These are phyloP conservation scores for Alcedo atthis DNA, from an alignment of 2,797 vertebrate species.

Conservation along the genomic window DNA sequence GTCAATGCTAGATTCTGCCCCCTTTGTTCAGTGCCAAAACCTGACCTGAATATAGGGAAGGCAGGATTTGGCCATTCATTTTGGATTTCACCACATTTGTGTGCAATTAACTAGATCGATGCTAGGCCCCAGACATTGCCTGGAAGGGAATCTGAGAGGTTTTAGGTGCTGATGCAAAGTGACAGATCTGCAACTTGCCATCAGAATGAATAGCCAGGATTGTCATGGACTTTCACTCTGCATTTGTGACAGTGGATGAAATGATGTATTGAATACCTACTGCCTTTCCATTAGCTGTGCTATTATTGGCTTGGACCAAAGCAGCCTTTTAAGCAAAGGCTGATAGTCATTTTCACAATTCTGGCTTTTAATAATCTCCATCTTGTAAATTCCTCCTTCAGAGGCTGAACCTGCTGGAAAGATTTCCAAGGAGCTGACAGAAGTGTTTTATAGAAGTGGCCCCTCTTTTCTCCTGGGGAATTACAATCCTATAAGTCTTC, in stretches of 20 bases:
- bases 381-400: conserved; percentile 44
- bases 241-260: not conserved
- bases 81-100: not conserved
- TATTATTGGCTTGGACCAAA: conserved; percentile 6
- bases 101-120: not conserved
- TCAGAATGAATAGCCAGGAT: not conserved
- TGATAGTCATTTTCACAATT: conserved; percentile 6
- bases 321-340: conserved; percentile 2
- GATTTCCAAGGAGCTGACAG: conserved; percentile 50
- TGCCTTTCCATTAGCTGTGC: conserved; percentile 1
- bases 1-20: not conserved
- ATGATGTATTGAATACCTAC: not conserved
- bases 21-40: not conserved
- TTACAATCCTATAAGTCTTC: conserved; percentile 59
- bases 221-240: not conserved
- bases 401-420: conserved; percentile 39
- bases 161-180: not conserved
- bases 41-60: not conserved
- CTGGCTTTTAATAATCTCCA: conserved; percentile 9
- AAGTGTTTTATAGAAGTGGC: conserved; percentile 10
- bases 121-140: not conserved
- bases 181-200: not conserved
- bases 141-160: not conserved
- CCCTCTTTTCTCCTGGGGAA: conserved; percentile 51
- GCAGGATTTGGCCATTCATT: not conserved